phyloP scores from a whole-genome alignment of 2,113 vertebrate species.

The Urocolius indicus region DNA sequence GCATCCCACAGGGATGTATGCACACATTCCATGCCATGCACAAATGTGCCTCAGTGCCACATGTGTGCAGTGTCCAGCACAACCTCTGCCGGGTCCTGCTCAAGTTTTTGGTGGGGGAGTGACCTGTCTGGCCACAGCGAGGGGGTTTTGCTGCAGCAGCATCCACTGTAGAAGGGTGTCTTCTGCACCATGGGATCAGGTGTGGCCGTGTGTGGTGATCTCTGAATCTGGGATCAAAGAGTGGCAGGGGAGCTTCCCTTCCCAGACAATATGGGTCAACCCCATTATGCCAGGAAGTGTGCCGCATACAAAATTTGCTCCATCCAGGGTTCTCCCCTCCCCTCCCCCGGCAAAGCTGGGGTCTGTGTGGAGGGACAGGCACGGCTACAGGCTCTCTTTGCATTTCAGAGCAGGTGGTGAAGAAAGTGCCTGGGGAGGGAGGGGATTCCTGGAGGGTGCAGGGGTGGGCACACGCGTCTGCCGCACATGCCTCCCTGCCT shows the following conservation, averaged over 20 bases:
- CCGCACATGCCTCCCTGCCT: not conserved
- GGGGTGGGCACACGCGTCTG: not conserved
- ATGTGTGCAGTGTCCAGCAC: not conserved
- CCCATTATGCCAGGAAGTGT: accelerated
- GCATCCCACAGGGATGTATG: accelerated
- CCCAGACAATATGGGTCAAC: not conserved
- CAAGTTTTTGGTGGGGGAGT: not conserved
- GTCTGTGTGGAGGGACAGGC: accelerated
- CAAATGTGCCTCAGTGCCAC: too few species aligned
- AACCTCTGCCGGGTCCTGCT: not conserved
- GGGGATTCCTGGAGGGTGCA: not conserved
- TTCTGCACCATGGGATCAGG: not conserved
- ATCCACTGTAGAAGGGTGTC: not conserved
- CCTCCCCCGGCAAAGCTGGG: not conserved
- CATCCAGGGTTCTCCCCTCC: accelerated
- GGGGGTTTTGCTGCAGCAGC: not conserved
- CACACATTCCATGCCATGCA: accelerated
- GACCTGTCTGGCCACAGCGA: accelerated
- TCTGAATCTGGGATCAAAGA: not conserved
- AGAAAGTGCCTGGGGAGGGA: not conserved
- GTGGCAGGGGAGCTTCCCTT: accelerated
- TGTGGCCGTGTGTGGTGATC: accelerated
- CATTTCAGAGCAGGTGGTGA: not conserved
- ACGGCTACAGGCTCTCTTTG: not conserved
- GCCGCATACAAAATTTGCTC: accelerated